phyloP scores from a whole-genome alignment of 2,113 vertebrate species.

The Pterocles burchelli region DNA sequence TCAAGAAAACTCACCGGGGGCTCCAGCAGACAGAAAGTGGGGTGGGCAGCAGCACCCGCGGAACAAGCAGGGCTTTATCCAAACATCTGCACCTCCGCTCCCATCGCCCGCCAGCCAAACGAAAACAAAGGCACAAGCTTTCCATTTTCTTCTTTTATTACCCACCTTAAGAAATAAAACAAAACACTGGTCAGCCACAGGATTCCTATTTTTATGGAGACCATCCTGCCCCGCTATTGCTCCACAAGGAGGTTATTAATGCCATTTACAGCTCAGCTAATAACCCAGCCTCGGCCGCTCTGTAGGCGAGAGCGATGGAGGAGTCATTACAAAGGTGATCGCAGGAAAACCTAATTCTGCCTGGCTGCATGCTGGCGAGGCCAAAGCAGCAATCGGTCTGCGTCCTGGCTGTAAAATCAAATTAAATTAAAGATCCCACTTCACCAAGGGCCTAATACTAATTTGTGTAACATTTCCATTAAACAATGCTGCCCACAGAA shows the following conservation, averaged over 20 bases:
- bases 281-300: neutral
- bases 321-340: constrained; percentile 59
- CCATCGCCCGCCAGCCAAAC: neutral
- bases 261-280: constrained; percentile 61
- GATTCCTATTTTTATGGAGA: constrained; percentile 56
- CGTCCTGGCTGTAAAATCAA: constrained; percentile 71
- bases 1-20: neutral
- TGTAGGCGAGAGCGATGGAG: neutral
- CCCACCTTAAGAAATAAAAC: neutral
- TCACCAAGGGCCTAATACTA: constrained; percentile 72
- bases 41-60: accelerated
- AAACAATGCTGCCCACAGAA: constrained; percentile 69
- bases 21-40: neutral
- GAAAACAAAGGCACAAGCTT: constrained; percentile 21
- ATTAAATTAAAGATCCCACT: constrained; percentile 76
- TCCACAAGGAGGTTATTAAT: constrained; percentile 65
- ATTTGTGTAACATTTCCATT: constrained; percentile 78
- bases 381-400: neutral
- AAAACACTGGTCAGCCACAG: neutral
- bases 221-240: constrained; percentile 34
- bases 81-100: neutral
- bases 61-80: neutral
- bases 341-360: constrained; percentile 41
- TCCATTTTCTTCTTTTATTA: constrained; percentile 46
- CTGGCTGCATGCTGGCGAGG: constrained; percentile 41